phyloP scores from a whole-genome alignment of 2,797 vertebrate species.

The Arctocebus calabarensis region DNA sequence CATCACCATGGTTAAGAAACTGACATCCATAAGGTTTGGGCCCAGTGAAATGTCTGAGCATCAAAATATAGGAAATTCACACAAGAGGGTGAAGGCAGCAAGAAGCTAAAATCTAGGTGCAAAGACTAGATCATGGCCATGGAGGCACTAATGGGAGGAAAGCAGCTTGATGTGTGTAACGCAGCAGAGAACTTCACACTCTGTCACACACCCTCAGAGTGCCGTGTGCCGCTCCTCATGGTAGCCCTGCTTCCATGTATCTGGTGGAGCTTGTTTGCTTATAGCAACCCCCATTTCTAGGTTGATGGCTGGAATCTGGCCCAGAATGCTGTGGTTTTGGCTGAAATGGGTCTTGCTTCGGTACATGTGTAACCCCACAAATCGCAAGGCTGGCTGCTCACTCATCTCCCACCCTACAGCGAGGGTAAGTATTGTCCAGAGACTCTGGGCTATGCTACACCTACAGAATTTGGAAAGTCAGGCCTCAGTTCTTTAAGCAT shows the following conservation, averaged over 20 bases:
- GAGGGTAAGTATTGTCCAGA: not conserved
- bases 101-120: not conserved
- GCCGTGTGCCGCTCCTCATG: accelerated
- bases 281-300: not conserved
- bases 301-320: not conserved
- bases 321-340: not conserved
- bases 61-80: not conserved
- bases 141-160: not conserved
- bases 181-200: accelerated
- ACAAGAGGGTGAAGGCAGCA: not conserved
- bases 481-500: not conserved
- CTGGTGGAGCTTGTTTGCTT: not conserved
- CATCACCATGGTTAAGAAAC: not conserved
- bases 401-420: accelerated
- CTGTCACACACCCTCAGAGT: not conserved
- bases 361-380: not conserved
- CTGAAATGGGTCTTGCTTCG: not conserved
- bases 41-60: not conserved
- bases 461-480: too few species aligned
- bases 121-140: not conserved
- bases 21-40: not conserved
- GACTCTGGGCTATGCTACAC: not conserved
- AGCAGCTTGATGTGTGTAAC: not conserved
- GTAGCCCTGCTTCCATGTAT: too few species aligned
- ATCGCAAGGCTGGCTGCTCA: not conserved